Evolutionary conservation across 1,140 invertebrate genomes (phyloP).

Genomic region (Cherax quadricarinatus): DNA sequence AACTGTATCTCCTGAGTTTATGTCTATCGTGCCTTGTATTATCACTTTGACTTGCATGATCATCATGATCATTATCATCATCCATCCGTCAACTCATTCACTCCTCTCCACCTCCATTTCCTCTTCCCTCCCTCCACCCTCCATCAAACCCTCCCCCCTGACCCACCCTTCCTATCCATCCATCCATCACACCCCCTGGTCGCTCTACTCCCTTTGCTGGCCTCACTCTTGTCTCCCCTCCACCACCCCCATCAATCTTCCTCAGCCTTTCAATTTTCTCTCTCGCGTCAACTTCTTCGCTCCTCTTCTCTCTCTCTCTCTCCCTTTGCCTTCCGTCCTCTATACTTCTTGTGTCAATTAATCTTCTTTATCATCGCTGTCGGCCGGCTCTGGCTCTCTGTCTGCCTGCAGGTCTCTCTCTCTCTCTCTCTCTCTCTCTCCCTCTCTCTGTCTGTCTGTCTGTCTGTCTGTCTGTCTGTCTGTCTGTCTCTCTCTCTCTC

Average conservation of each 20-base stretch:
- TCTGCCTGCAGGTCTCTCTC: background rate
- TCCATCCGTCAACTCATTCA: background rate
- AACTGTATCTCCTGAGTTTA: too few species aligned
- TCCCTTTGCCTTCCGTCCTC: conserved; percentile 18
- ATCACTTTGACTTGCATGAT: too few species aligned
- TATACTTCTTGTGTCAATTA: background rate
- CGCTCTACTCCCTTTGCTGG: background rate
- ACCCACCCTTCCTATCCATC: background rate
- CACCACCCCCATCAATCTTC: conserved; percentile 50
- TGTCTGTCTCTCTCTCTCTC: background rate
- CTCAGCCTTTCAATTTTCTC: conserved; percentile 60
- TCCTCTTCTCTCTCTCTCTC: conserved; percentile 29
- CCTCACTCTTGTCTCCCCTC: conserved; percentile 19
- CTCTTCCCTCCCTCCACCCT: background rate
- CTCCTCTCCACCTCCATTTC: background rate
- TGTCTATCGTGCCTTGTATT: too few species aligned
- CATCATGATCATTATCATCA: background rate
- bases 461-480: background rate
- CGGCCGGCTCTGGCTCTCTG: background rate
- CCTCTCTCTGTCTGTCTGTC: background rate
- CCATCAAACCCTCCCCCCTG: background rate
- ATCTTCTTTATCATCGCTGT: background rate
- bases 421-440: background rate
- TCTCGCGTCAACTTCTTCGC: conserved; percentile 49
- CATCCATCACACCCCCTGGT: conserved; percentile 22